Evolutionary conservation across 2,113 vertebrate species (phyloP).

Genomic region (Terrapene triunguis): DNA sequence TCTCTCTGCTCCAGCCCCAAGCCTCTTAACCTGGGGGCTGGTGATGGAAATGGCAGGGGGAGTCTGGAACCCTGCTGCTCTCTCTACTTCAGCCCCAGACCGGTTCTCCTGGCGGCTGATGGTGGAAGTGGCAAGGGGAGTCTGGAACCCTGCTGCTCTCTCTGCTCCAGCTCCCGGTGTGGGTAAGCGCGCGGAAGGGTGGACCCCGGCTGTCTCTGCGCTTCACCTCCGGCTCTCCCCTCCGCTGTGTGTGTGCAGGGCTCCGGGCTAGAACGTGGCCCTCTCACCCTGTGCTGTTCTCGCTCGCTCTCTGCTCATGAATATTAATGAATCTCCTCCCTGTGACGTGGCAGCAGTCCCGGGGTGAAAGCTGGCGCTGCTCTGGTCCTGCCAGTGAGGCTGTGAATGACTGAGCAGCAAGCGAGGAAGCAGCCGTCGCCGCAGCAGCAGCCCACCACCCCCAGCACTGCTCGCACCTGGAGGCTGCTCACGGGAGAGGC

Average conservation of each 20-base stretch:
- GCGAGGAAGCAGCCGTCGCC: background rate
- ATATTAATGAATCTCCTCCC: conserved; percentile 73
- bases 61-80: background rate
- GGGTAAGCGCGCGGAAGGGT: too few relatives aligned
- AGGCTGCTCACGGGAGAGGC: background rate
- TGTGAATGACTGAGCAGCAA: conserved; percentile 53
- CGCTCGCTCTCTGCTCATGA: conserved; percentile 60
- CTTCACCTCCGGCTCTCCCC: background rate
- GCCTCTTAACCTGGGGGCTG: too few relatives aligned
- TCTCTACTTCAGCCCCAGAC: background rate
- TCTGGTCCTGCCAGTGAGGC: conserved; percentile 69
- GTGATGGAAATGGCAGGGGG: too few relatives aligned
- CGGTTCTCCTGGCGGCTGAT: too few relatives aligned
- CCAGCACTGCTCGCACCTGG: background rate
- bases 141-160: background rate
- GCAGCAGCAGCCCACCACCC: background rate
- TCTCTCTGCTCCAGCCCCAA: too few relatives aligned
- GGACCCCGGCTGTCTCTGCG: too few relatives aligned
- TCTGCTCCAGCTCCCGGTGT: too few relatives aligned
- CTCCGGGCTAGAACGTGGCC: background rate
- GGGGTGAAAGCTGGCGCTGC: conserved; percentile 77
- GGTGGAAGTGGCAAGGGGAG: too few relatives aligned
- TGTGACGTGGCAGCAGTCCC: conserved; percentile 80
- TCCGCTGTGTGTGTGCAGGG: background rate
- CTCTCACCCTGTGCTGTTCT: background rate